Conservation (phyloP, 2,888 invertebrate genomes). For the Cryptosula pallasiana region DNA sequence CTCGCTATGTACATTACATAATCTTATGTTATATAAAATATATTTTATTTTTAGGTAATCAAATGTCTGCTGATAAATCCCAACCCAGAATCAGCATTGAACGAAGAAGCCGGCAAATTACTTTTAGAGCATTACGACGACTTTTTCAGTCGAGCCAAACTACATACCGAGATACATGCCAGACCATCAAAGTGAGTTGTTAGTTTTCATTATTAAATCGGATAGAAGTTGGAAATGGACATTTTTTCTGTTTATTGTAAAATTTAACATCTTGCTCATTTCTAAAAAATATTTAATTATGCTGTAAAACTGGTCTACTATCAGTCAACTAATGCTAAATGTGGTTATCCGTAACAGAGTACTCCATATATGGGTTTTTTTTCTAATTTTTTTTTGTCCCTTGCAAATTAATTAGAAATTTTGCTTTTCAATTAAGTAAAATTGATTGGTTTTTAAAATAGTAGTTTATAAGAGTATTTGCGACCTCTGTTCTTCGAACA, state of each 20-base stretch:
- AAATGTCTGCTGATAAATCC: slow-evolving; percentile 94
- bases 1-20: too few relatives aligned
- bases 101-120: slow-evolving; percentile 92
- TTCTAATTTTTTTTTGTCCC: too few relatives aligned
- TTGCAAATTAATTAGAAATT: too few relatives aligned
- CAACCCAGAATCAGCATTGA: slow-evolving; percentile 92
- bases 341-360: too few relatives aligned
- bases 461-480: too few relatives aligned
- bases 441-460: too few relatives aligned
- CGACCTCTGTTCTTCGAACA: too few relatives aligned
- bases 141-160: slow-evolving; percentile 79
- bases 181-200: slow-evolving; percentile 43
- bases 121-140: slow-evolving; percentile 86
- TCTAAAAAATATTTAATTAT: background rate
- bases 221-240: background rate
- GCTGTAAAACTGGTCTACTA: too few relatives aligned
- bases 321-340: too few relatives aligned
- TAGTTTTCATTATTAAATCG: background rate
- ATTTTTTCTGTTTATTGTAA: background rate
- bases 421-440: too few relatives aligned
- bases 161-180: slow-evolving; percentile 88
- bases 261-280: background rate
- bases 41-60: slow-evolving; percentile 63
- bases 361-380: too few relatives aligned
- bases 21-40: too few relatives aligned